Base-by-base conservation (phyloP, 2,797 vertebrate species). In the Spatula clypeata region DNA sequence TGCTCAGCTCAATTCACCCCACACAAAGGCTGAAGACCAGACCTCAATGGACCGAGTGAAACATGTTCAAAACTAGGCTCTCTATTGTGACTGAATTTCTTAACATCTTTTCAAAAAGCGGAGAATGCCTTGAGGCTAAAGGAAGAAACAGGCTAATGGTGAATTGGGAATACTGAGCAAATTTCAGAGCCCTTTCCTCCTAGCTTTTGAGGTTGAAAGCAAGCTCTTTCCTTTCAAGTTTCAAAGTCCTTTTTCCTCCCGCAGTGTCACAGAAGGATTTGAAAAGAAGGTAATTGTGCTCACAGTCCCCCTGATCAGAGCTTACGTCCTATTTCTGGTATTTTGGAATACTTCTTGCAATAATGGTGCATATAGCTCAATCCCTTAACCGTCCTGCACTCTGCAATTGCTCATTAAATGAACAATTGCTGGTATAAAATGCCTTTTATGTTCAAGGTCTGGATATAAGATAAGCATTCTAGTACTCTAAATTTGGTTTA, bases 271-370 rank as follows among this genome's bases (percentile, higher is more conserved):
- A 99, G 99, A 99, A 99, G 99, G 99, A 99, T 99, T 99, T 99
- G 99, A 99, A 99, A 99, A 99, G 99, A 99, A 99, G 99, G 99
- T 99, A 99, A 99, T 99, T 99, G 99, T 99, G 99, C 99, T 99
- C 99, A 98, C 99, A 99, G 99, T 99, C 99, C 98, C 99, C 99
- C 99, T 99, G 99, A 99, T 99, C 99, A 99, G 99, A 99, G 99
- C 99, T 98, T 99, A 99, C 99, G 98, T 99, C 99, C 99, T 98
- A 98, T 99, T 99, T 99, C 99, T 99, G 99, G 99, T 99, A 99
- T 99, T 99, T 99, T 99, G 99, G 99, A 99, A 99, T 99, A 99
- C 99, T 99, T 99, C 99, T 99, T 98, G 98, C 98, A 99, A 99
- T 99, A 99, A 99, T 99, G 98, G 99, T 99, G 99, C 98, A 98